These are phyloP conservation scores for Falco punctatus DNA, from an alignment of 2,113 vertebrate species.

Conservation along the genomic window DNA sequence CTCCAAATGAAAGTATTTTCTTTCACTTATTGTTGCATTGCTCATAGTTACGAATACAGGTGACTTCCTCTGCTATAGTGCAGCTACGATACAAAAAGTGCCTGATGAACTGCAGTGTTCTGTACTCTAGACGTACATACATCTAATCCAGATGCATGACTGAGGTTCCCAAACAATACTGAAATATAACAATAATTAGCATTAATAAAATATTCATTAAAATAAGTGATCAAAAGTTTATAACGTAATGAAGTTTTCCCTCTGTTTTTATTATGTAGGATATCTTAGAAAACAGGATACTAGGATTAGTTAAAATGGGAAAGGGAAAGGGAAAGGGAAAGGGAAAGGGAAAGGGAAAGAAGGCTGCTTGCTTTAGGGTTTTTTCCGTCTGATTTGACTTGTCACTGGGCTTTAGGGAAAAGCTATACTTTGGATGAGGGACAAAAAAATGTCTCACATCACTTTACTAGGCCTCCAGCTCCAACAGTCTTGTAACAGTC, in stretches of 20 bases:
- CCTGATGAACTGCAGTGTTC: neutral
- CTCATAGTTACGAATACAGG: neutral
- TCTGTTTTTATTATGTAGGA: accelerated
- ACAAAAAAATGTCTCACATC: neutral
- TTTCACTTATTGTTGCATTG: neutral
- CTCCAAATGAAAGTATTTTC: neutral
- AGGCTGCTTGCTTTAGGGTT: neutral
- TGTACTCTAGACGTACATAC: neutral
- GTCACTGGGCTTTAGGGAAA: neutral
- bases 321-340: neutral
- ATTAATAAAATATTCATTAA: neutral
- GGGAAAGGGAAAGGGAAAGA: neutral
- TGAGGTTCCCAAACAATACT: neutral
- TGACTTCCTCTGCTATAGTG: neutral
- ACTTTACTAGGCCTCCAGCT: neutral
- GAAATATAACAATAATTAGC: neutral
- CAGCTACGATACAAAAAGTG: neutral
- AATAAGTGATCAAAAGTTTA: neutral
- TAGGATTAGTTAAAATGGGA: neutral
- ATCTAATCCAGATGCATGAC: neutral
- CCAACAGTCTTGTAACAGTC: neutral
- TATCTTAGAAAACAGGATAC: neutral
- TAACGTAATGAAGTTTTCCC: neutral
- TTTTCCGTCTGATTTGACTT: neutral
- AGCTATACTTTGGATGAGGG: neutral